Evolutionary conservation across 1,140 invertebrate species (phyloP).

Genomic region (Drosophila saltans): DNA sequence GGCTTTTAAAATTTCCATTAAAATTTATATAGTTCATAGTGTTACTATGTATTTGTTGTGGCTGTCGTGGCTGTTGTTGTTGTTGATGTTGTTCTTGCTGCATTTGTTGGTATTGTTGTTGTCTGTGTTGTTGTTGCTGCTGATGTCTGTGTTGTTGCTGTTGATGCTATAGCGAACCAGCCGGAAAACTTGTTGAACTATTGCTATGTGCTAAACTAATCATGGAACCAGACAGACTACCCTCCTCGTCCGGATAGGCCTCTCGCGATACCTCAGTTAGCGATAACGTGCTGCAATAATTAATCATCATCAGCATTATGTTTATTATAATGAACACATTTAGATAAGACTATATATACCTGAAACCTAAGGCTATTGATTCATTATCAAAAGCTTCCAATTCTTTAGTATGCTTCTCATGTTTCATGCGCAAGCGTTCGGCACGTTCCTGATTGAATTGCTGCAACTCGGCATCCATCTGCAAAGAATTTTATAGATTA

Average conservation of each 20-base stretch:
- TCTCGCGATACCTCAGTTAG: slow-evolving; percentile 95
- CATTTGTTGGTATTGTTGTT: slow-evolving; percentile 20
- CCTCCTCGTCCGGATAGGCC: slow-evolving; percentile 93
- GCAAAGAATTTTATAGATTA: not conserved
- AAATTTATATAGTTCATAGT: slow-evolving; percentile 72
- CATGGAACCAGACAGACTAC: slow-evolving; percentile 96
- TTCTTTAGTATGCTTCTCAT: slow-evolving; percentile 94
- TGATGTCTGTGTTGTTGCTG: slow-evolving; percentile 46
- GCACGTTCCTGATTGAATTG: slow-evolving; percentile 95
- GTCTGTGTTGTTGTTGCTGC: slow-evolving; percentile 22
- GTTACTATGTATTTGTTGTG: slow-evolving; percentile 64
- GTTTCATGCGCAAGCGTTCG: slow-evolving; percentile 93
- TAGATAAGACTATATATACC: slow-evolving; percentile 84
- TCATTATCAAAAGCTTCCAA: slow-evolving; percentile 97
- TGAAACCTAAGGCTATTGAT: slow-evolving; percentile 95
- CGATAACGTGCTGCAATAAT: slow-evolving; percentile 90
- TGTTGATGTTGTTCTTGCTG: slow-evolving; percentile 16
- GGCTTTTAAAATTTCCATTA: slow-evolving; percentile 78
- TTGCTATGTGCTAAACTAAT: slow-evolving; percentile 96
- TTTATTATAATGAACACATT: not conserved
- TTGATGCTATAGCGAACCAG: slow-evolving; percentile 90
- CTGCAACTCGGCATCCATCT: slow-evolving; percentile 96
- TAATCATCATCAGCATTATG: not conserved
- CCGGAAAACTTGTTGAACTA: slow-evolving; percentile 94
- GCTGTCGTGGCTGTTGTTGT: slow-evolving; percentile 12